Percentiles rank a stretch among this genome's conserved stretches.
phyloP scores from a whole-genome alignment of 2,888 invertebrate genomes.

The Leptinotarsa haldemani region DNA sequence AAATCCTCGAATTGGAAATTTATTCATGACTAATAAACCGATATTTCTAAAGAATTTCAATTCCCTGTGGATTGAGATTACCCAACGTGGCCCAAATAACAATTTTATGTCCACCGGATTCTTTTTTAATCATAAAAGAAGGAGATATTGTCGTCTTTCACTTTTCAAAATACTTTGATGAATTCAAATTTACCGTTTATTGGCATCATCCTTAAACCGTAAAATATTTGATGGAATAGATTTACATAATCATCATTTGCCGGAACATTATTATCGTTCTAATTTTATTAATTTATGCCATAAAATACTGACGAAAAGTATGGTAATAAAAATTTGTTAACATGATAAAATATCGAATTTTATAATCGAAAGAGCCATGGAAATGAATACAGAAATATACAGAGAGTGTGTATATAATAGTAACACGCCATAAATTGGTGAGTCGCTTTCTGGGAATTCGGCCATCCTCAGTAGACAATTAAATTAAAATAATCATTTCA shows the following conservation, averaged over 20 bases:
- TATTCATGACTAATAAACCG: background rate
- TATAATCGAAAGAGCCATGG: background rate
- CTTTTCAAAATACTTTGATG: background rate
- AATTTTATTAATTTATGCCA: constrained; percentile 19
- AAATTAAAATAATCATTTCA: no score
- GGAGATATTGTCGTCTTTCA: background rate
- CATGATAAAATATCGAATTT: constrained; percentile 22
- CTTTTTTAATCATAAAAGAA: background rate
- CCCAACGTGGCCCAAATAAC: background rate
- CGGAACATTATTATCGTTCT: constrained; percentile 11
- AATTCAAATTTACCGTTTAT: constrained; percentile 16
- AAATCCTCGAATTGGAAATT: background rate
- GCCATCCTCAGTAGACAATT: no score
- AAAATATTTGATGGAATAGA: background rate
- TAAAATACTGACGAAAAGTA: constrained; percentile 10
- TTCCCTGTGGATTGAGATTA: background rate
- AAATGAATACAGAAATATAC: background rate
- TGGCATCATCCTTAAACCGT: constrained; percentile 1
- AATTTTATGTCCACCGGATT: background rate
- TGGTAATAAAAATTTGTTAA: constrained; percentile 19
- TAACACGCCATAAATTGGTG: background rate
- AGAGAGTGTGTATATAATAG: background rate
- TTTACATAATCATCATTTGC: constrained; percentile 20
- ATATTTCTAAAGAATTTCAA: background rate
- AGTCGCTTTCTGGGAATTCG: background rate